Percentiles rank a stretch among this genome's conserved stretches.
phyloP scores from a whole-genome alignment of 2,113 vertebrate species.

The Miniopterus natalensis region DNA sequence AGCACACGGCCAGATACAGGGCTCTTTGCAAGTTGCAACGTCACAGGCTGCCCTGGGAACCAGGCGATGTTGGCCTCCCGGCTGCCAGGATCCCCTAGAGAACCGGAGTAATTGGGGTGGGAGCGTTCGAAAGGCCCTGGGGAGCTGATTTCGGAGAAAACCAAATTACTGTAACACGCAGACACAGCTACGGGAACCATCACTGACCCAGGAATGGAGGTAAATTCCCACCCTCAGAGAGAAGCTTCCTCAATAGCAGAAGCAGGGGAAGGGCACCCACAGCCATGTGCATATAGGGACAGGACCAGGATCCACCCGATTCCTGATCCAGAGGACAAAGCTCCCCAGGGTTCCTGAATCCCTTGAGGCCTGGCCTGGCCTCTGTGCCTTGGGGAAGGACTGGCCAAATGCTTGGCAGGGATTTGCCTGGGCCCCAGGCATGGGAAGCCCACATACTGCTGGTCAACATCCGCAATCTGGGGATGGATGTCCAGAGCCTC shows the following conservation, averaged over 20 bases:
- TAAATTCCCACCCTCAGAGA: not conserved
- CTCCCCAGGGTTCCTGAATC: not conserved
- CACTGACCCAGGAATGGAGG: not conserved
- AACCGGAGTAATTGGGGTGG: not conserved
- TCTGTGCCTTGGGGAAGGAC: not conserved
- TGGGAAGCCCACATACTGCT: fast-evolving
- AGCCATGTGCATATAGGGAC: fast-evolving
- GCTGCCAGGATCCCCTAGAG: not conserved
- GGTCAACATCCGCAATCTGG: not conserved
- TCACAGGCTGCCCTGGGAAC: not conserved
- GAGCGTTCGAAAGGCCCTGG: not conserved
- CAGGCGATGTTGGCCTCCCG: not conserved
- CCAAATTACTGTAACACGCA: not conserved
- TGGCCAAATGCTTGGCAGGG: fast-evolving
- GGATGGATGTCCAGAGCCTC: not conserved
- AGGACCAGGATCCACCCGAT: fast-evolving
- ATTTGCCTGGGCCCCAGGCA: not conserved
- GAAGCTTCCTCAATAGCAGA: not conserved
- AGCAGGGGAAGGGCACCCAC: fast-evolving
- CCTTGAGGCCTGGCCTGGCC: not conserved
- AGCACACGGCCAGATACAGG: fast-evolving
- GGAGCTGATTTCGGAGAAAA: not conserved
- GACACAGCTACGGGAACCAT: not conserved
- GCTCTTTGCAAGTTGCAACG: not conserved
- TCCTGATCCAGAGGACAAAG: not conserved